These are phyloP conservation scores for Colaptes auratus DNA, from an alignment of 2,113 vertebrate genomes.

Conservation along the genomic window DNA sequence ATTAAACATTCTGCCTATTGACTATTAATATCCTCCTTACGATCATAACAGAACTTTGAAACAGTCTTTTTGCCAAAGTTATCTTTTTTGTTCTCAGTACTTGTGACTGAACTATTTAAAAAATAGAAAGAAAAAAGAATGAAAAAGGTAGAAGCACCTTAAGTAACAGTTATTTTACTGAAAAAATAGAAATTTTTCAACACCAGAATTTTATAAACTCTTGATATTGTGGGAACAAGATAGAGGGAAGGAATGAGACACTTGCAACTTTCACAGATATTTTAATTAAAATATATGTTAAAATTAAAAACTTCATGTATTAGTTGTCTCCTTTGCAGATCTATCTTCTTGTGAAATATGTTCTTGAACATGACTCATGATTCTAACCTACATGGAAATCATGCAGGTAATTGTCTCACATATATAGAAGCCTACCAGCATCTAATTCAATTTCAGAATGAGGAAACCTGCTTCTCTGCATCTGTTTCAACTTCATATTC, in stretches of 20 bases:
- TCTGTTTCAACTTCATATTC: constrained; percentile 24
- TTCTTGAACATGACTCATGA: neutral
- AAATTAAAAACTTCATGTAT: neutral
- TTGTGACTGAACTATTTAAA: neutral
- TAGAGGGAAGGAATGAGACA: neutral
- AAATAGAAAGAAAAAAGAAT: neutral
- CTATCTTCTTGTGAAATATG: neutral
- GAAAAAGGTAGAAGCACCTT: neutral
- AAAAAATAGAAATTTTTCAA: neutral
- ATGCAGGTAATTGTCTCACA: constrained; percentile 9
- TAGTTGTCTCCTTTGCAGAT: neutral
- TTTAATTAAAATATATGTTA: neutral
- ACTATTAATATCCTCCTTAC: no score
- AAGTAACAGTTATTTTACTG: neutral
- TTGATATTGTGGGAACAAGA: neutral
- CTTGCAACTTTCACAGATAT: neutral
- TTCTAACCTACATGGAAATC: neutral
- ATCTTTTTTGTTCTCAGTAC: neutral
- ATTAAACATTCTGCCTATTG: no score
- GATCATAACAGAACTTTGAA: neutral
- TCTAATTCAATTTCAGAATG: constrained; percentile 46
- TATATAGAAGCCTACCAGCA: constrained; percentile 1
- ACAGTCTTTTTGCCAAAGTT: neutral
- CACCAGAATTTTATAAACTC: neutral
- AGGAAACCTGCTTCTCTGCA: constrained; percentile 46